phyloP scores from a whole-genome alignment of 2,797 vertebrate species.

The Ctenopoma kingsleyae region DNA sequence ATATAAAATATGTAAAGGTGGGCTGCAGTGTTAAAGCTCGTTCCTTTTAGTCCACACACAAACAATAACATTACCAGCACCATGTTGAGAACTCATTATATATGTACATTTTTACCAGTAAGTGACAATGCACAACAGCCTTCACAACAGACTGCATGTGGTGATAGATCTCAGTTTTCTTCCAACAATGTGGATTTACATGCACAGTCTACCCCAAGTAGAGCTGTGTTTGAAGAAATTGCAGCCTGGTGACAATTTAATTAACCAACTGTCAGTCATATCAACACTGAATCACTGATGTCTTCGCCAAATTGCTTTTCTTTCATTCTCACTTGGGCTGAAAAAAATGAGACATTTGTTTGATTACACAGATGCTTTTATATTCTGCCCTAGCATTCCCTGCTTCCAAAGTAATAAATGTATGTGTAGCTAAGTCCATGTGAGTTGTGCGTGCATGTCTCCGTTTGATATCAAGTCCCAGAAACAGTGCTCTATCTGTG shows the following conservation, averaged over 20 bases:
- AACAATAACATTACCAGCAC: constrained; percentile 6
- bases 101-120: constrained; percentile 29
- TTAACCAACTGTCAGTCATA: constrained; percentile 75
- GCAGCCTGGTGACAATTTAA: constrained; percentile 73
- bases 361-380: constrained; percentile 56
- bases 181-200: constrained; percentile 34
- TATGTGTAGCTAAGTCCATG: constrained; percentile 19
- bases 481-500: constrained; percentile 39
- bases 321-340: constrained; percentile 56
- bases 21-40: not conserved
- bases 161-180: constrained; percentile 43
- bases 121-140: constrained; percentile 24
- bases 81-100: constrained; percentile 6
- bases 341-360: constrained; percentile 37
- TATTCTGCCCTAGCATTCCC: constrained; percentile 25
- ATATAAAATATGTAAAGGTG: not conserved
- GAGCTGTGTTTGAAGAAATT: constrained; percentile 59
- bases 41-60: not conserved
- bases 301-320: constrained; percentile 66
- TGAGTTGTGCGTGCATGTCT: constrained; percentile 25
- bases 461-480: constrained; percentile 38
- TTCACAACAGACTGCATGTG: constrained; percentile 32
- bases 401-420: constrained; percentile 56
- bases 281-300: constrained; percentile 60
- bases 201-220: constrained; percentile 36